Percentiles rank a stretch among this genome's conserved stretches.
Evolutionary conservation across 2,888 invertebrate species (phyloP).

Genomic region (Carpatolechia fugitivella): DNA sequence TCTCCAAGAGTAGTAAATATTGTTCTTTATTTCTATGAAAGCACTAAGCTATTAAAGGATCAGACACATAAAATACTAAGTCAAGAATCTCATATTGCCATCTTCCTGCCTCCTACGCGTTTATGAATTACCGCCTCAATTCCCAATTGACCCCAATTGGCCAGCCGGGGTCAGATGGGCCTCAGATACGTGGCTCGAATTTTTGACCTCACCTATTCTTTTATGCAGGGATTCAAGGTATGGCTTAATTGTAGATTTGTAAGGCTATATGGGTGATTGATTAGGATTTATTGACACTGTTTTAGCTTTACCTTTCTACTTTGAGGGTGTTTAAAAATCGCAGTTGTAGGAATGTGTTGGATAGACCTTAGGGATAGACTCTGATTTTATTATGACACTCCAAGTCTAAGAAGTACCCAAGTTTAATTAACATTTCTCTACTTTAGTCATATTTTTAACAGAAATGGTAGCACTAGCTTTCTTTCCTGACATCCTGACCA

Average conservation of each 20-base stretch:
- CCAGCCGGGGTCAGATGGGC: conserved; percentile 40
- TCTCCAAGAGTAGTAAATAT: too few relatives aligned
- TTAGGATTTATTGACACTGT: neutral
- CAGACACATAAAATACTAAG: neutral
- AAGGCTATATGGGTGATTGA: neutral
- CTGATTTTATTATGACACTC: too few relatives aligned
- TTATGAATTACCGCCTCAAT: conserved; percentile 52
- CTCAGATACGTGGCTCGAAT: conserved; percentile 44
- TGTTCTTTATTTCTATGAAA: too few relatives aligned
- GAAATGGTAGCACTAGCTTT: too few relatives aligned
- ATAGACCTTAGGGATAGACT: too few relatives aligned
- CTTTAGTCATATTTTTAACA: too few relatives aligned
- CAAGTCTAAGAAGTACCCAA: too few relatives aligned
- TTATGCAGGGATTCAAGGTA: neutral
- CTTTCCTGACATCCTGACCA: too few relatives aligned
- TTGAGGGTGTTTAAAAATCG: too few relatives aligned
- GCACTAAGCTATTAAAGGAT: too few relatives aligned
- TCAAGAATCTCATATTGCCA: conserved; percentile 24
- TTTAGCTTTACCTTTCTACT: neutral
- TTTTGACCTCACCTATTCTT: conserved; percentile 32
- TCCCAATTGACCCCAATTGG: conserved; percentile 64
- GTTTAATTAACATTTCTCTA: too few relatives aligned
- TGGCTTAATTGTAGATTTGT: neutral
- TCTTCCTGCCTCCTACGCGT: conserved; percentile 47
- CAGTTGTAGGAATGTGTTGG: too few relatives aligned